Conservation (phyloP, 2,888 invertebrate genomes). For the Baccha elongata region DNA sequence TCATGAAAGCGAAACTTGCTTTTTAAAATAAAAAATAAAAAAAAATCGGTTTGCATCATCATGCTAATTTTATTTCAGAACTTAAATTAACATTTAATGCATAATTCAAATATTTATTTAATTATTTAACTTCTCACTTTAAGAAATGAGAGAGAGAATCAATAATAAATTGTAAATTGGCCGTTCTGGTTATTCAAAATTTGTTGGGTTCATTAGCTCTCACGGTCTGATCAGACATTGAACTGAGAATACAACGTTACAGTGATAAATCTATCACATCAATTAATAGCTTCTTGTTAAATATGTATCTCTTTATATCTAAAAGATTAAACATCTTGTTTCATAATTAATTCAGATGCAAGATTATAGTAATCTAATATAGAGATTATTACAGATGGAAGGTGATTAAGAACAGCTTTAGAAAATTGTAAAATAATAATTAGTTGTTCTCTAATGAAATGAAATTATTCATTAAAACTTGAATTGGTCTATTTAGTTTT, state of each 20-base stretch:
- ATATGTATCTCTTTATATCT: neutral
- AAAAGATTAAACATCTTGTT: neutral
- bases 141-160: conserved; percentile 25
- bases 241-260: conserved; percentile 12
- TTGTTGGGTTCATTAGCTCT: conserved; percentile 17
- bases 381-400: conserved; percentile 13
- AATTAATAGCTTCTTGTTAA: conserved; percentile 12
- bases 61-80: conserved; percentile 3
- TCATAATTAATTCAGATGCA: neutral
- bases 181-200: neutral
- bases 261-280: conserved; percentile 28
- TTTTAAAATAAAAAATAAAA: neutral
- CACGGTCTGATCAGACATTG: neutral
- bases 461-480: neutral
- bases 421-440: conserved; percentile 8
- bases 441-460: neutral
- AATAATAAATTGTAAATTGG: conserved; percentile 19
- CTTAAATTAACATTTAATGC: neutral
- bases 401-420: conserved; percentile 10
- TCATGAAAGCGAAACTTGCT: conserved; percentile 18
- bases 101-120: neutral
- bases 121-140: neutral
- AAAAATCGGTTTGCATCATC: neutral
- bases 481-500: neutral
- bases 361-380: neutral